Evolutionary conservation across 2,888 invertebrate species (phyloP).

Genomic region (Melieria crassipennis): DNA sequence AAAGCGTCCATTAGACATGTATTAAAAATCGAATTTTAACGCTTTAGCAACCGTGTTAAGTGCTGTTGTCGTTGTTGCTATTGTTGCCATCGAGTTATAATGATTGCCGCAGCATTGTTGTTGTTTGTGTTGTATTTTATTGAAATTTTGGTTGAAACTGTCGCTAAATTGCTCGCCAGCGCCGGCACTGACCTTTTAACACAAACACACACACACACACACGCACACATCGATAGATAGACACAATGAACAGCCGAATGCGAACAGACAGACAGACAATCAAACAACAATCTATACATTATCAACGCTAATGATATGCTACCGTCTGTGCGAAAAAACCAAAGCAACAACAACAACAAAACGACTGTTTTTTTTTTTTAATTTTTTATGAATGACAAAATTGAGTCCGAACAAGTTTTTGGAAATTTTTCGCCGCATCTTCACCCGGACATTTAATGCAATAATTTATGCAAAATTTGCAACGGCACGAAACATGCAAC

Average conservation of each 20-base stretch:
- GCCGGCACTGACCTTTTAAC: slow-evolving; percentile 2
- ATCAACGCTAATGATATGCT: not conserved
- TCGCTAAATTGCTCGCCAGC: no score
- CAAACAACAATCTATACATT: not conserved
- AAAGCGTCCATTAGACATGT: no score
- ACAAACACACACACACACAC: not conserved
- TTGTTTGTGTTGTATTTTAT: no score
- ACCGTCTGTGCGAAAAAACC: not conserved
- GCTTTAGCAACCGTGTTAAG: no score
- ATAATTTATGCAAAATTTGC: not conserved
- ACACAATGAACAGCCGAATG: no score
- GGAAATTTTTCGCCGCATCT: not conserved
- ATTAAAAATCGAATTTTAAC: no score
- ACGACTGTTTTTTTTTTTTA: not conserved
- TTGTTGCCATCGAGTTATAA: no score
- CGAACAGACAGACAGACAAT: not conserved
- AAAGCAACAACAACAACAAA: no score
- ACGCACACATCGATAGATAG: no score
- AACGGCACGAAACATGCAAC: not conserved
- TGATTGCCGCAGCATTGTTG: no score
- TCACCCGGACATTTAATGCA: not conserved
- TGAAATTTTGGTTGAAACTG: no score
- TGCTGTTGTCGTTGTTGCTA: no score
- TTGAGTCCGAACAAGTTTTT: not conserved
- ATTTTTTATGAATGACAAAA: slow-evolving; percentile 3